Evolutionary conservation across 2,113 vertebrate genomes (phyloP).

Genomic region (Semnopithecus entellus): DNA sequence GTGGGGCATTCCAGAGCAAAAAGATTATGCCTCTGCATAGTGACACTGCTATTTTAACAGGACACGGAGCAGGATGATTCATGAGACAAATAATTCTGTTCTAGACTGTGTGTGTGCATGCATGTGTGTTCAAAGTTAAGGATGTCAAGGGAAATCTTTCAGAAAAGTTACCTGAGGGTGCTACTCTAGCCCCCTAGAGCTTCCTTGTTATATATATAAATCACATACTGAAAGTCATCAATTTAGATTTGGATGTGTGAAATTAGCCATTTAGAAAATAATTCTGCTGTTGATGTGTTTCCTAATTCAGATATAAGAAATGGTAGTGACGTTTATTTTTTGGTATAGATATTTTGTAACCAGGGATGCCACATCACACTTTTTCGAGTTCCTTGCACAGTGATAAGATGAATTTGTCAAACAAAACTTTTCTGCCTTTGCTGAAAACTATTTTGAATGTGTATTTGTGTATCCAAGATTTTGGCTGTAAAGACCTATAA

Average conservation of each 20-base stretch:
- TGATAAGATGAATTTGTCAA: not conserved
- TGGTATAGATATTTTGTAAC: not conserved
- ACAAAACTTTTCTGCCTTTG: not conserved
- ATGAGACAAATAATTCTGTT: not conserved
- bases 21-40: not conserved
- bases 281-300: not conserved
- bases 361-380: not conserved
- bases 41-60: not conserved
- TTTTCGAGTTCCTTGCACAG: not conserved
- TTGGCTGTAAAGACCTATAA: not conserved
- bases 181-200: not conserved
- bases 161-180: not conserved
- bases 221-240: not conserved
- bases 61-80: not conserved
- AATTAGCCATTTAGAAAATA: conserved; percentile 2
- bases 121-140: not conserved
- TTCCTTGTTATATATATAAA: not conserved
- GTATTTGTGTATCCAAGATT: not conserved
- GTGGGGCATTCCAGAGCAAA: not conserved
- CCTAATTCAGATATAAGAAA: not conserved
- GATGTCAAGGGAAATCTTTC: not conserved
- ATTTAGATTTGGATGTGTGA: not conserved
- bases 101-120: not conserved
- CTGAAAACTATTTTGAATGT: not conserved
- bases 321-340: not conserved